Evolutionary conservation across 2,113 vertebrate species (phyloP).

Genomic region (Ibidorhyncha struthersii): DNA sequence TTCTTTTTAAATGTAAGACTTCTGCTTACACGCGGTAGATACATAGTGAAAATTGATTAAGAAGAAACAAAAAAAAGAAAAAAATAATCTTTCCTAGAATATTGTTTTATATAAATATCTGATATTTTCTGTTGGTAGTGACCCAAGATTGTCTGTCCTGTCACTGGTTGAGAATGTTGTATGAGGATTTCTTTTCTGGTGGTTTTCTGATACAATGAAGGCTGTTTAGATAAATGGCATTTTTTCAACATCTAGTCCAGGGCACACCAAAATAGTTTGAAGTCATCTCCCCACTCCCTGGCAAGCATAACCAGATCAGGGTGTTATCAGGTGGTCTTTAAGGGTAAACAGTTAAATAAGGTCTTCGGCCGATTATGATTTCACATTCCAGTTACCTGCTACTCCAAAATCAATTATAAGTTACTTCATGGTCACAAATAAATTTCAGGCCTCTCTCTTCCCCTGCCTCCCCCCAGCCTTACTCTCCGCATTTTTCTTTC

Average conservation of each 20-base stretch:
- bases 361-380: background rate
- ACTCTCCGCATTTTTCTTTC: background rate
- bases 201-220: background rate
- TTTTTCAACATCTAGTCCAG: background rate
- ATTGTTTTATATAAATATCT: background rate
- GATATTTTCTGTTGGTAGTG: background rate
- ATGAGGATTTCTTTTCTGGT: background rate
- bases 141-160: background rate
- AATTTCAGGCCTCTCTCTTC: background rate
- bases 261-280: background rate
- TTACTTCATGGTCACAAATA: background rate
- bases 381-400: background rate
- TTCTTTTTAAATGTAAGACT: background rate
- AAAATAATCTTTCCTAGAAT: background rate
- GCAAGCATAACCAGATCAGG: background rate
- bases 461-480: fast-evolving
- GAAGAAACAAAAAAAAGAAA: background rate
- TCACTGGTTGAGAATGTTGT: background rate
- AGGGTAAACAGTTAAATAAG: background rate
- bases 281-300: background rate
- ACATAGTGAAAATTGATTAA: background rate
- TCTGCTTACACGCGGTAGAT: background rate
- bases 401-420: background rate
- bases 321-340: background rate
- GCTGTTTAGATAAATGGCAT: background rate